Conservation (phyloP, 2,888 invertebrate genomes). For the Baccha elongata region DNA sequence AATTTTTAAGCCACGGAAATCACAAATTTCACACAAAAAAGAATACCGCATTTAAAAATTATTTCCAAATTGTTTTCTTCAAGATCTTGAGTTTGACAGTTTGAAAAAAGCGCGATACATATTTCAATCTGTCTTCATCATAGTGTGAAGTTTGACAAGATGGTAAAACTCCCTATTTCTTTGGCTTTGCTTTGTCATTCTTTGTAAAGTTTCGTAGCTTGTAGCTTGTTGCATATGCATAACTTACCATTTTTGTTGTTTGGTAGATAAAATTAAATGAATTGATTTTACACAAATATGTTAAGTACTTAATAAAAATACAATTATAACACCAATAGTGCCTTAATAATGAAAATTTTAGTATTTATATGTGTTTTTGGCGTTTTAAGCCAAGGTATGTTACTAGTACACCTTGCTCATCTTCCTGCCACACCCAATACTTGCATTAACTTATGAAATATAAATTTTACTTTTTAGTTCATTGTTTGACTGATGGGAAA, state of each 20-base stretch:
- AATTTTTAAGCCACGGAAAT: too few species aligned
- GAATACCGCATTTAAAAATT: too few species aligned
- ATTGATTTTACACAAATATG: slow-evolving; percentile 7
- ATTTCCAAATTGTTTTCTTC: too few species aligned
- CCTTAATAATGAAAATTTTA: slow-evolving; percentile 48
- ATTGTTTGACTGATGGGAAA: slow-evolving; percentile 76
- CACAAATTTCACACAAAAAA: too few species aligned
- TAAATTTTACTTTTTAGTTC: slow-evolving; percentile 58
- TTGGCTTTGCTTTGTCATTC: not conserved
- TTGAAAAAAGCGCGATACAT: too few species aligned
- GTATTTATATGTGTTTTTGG: slow-evolving; percentile 64
- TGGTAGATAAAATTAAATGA: not conserved
- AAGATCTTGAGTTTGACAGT: too few species aligned
- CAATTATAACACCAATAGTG: not conserved
- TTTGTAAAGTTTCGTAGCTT: slow-evolving; percentile 1
- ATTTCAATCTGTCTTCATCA: too few species aligned
- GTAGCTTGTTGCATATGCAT: slow-evolving; percentile 15
- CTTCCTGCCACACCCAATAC: slow-evolving; percentile 63
- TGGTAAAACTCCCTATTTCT: too few species aligned
- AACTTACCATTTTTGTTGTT: slow-evolving; percentile 15
- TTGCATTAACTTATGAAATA: not conserved
- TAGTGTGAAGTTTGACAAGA: too few species aligned
- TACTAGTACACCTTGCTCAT: not conserved
- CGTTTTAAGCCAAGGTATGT: slow-evolving; percentile 62
- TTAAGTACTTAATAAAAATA: slow-evolving; percentile 9